Base-by-base conservation (phyloP, 2,113 vertebrate species). In the Phyllostomus hastatus region DNA sequence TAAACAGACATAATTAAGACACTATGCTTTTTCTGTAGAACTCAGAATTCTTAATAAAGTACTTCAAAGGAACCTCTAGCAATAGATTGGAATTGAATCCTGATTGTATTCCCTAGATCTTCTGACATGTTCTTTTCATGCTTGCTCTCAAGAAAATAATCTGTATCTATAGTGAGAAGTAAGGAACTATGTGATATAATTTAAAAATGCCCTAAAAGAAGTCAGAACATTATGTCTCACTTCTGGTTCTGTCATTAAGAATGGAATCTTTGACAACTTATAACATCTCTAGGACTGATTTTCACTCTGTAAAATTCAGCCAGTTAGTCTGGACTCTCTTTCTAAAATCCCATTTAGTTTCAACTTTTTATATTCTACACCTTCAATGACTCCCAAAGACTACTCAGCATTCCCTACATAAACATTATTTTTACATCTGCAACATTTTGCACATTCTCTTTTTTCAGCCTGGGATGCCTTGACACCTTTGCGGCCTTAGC, bases 1-100 rank as follows among this genome's bases (percentile, higher is more conserved):
- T 75, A 90, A 35, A 76, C 69, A 93, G 46, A 81, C 33, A 35
- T 80, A 67, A 89, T 93, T 93, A 91, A 94, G 19, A 93, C 86
- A 86, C 33, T 43, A 2, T 50, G 7, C 46, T 80, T 59, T 87
- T 87, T 67, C 61, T 90, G 31, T 76, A 89, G 80, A 79, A 48
- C 43, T 89, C 75, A 66, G 35, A 75, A 52, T 96, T n/a, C 41
- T 73, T 90, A 48, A 67, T 59, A 97, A 90, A 78, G 11, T 11
- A 76, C 79, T 59, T 94, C 59, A 35, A 48, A 52, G 48, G 41
- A 95, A 33, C 38, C 41, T 48, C 46, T 85, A 90, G 12, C 28
- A 92, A 35, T 79, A 80, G 54, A 59, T 85, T 88, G 72, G 11
- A 95, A 76, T 6, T 88, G 35, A 82, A 88, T 80, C 48, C 84